These are phyloP conservation scores for Cyprinella venusta DNA, from an alignment of 2,797 vertebrate genomes.

Conservation along the genomic window DNA sequence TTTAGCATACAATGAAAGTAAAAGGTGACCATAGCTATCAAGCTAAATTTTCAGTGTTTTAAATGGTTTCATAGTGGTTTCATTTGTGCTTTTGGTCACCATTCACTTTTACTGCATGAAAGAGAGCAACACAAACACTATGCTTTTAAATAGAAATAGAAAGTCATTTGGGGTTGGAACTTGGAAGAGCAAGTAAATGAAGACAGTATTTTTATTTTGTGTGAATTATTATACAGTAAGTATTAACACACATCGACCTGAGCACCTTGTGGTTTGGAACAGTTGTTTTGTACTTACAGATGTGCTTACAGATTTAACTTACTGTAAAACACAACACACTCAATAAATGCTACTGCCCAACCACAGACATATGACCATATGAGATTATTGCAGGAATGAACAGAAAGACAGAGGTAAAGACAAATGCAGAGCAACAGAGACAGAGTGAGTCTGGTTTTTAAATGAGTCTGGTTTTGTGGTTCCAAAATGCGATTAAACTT, in stretches of 20 bases:
- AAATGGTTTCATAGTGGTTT: not conserved
- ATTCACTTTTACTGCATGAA: not conserved
- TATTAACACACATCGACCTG: conserved; percentile 2
- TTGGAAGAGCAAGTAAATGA: not conserved
- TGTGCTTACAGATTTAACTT: conserved; percentile 18
- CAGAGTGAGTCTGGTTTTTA: conserved; percentile 23
- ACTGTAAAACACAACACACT: conserved; percentile 4
- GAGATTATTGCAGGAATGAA: conserved; percentile 4
- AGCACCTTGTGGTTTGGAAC: conserved; percentile 24
- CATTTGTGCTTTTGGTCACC: not conserved
- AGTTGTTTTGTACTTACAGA: conserved; percentile 6
- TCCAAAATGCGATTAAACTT: conserved; percentile 18
- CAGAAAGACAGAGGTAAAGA: not conserved
- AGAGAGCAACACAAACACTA: not conserved
- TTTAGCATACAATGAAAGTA: not conserved
- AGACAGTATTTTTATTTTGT: not conserved
- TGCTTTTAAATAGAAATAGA: not conserved
- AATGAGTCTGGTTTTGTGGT: conserved; percentile 26
- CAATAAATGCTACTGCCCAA: conserved; percentile 5
- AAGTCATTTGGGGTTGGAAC: not conserved
- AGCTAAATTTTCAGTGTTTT: too few species aligned
- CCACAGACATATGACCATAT: conserved; percentile 9
- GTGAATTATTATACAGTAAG: not conserved
- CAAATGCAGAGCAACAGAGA: conserved; percentile 11
- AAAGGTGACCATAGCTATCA: not conserved